A percentile compares a stretch with the other conserved stretches of the same genome.
Evolutionary conservation across 2,888 invertebrate species (phyloP).

Genomic region (Orthosia incerta): DNA sequence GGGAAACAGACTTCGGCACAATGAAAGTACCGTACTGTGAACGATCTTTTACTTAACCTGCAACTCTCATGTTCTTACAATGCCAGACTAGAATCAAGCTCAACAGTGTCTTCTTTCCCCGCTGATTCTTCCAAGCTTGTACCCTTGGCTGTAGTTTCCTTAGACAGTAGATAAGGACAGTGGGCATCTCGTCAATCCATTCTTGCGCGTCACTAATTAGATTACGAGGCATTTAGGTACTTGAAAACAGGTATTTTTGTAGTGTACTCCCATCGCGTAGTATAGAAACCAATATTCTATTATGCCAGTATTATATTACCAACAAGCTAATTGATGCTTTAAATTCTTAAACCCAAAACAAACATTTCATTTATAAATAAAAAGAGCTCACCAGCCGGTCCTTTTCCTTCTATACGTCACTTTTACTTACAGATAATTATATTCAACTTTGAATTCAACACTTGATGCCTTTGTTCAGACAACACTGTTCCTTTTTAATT

Average conservation of each 20-base stretch:
- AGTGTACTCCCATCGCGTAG: too few relatives aligned
- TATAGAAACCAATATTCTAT: too few relatives aligned
- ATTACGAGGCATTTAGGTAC: too few relatives aligned
- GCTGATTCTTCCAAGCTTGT: too few relatives aligned
- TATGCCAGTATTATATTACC: neutral
- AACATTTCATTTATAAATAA: neutral
- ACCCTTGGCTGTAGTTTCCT: too few relatives aligned
- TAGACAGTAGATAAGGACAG: too few relatives aligned
- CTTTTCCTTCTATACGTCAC: conserved; percentile 2
- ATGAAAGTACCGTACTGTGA: neutral
- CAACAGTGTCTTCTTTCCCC: neutral
- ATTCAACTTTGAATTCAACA: conserved; percentile 56
- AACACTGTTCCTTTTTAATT: conserved; percentile 61
- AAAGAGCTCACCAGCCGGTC: neutral
- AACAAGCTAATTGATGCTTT: neutral
- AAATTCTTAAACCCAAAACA: neutral
- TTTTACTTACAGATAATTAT: conserved; percentile 50
- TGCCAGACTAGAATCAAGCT: neutral
- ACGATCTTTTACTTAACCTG: neutral
- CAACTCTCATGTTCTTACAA: neutral
- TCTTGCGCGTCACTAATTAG: too few relatives aligned
- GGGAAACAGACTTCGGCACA: neutral
- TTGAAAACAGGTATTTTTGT: too few relatives aligned
- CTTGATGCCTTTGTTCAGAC: conserved; percentile 53
- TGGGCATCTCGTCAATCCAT: too few relatives aligned